These are phyloP conservation scores for Diplazon laetatorius DNA, from an alignment of 2,888 invertebrate species.

Conservation along the genomic window DNA sequence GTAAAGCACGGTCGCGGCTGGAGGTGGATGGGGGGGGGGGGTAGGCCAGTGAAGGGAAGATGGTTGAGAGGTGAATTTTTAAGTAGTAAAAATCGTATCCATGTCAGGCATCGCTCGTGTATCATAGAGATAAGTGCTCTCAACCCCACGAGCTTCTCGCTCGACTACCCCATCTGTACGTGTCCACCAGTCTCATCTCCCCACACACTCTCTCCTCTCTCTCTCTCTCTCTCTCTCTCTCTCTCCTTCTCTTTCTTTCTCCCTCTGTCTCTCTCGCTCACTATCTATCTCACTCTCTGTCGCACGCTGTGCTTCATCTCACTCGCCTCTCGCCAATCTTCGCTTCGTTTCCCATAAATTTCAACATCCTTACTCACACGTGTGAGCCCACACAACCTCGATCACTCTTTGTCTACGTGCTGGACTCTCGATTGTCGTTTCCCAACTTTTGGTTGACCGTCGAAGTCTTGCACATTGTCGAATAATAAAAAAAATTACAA, in stretches of 20 bases:
- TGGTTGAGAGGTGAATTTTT: conserved; percentile 1
- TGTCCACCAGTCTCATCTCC: no score
- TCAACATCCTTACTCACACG: conserved; percentile 41
- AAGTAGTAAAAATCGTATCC: conserved; percentile 51
- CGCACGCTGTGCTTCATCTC: conserved; percentile 26
- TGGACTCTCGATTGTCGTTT: conserved; percentile 15
- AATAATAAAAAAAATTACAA: conserved; percentile 3
- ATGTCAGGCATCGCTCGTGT: conserved; percentile 43
- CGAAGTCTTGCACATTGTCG: not conserved
- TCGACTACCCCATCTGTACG: conserved; percentile 27
- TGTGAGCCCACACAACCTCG: conserved; percentile 6
- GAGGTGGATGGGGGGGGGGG: no score
- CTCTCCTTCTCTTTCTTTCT: conserved; percentile 39
- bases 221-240: conserved; percentile 32
- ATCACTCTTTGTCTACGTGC: conserved; percentile 18
- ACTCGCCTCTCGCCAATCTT: conserved; percentile 41
- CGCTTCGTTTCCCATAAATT: conserved; percentile 57
- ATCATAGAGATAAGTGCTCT: conserved; percentile 54
- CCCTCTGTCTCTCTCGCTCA: conserved; percentile 41
- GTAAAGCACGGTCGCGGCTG: no score
- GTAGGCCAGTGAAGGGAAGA: no score
- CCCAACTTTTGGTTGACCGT: not conserved
- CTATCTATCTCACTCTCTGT: conserved; percentile 41
- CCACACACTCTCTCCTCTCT: conserved; percentile 27
- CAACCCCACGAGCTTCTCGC: conserved; percentile 21